Percentiles rank a stretch among this genome's conserved stretches.
phyloP scores from a whole-genome alignment of 2,888 invertebrate genomes.

The Ornithoptera alexandrae region DNA sequence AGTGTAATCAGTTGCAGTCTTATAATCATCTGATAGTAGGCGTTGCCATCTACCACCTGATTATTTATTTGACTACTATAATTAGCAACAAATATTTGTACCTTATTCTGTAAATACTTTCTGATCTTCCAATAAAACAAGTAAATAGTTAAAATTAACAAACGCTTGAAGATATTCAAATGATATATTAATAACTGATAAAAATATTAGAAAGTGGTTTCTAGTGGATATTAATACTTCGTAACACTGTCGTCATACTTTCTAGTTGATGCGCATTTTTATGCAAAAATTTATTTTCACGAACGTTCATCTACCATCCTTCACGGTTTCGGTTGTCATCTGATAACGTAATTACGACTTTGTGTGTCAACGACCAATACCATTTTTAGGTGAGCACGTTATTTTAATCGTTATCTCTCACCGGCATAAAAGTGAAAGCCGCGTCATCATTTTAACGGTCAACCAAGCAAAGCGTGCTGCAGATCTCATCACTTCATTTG shows the following conservation, averaged over 20 bases:
- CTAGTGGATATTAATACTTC: not conserved
- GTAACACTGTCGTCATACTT: not conserved
- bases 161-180: not conserved
- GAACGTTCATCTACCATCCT: not conserved
- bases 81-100: too few relatives aligned
- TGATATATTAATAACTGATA: not conserved
- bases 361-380: conserved; percentile 9
- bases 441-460: conserved; percentile 20
- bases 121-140: too few relatives aligned
- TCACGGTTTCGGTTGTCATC: not conserved
- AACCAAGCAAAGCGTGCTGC: not conserved
- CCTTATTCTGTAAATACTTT: too few relatives aligned
- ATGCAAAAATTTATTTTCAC: not conserved
- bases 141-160: too few relatives aligned
- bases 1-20: too few relatives aligned
- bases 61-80: too few relatives aligned
- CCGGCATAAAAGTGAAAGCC: conserved; percentile 26
- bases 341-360: not conserved
- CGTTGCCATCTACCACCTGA: too few relatives aligned
- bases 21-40: too few relatives aligned
- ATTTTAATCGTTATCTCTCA: conserved; percentile 28
- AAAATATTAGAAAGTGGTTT: not conserved
- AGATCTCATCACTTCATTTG: conserved; percentile 2
- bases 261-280: not conserved
- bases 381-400: conserved; percentile 7